Evolutionary conservation across 2,113 vertebrate species (phyloP).

Genomic region (Odocoileus virginianus): DNA sequence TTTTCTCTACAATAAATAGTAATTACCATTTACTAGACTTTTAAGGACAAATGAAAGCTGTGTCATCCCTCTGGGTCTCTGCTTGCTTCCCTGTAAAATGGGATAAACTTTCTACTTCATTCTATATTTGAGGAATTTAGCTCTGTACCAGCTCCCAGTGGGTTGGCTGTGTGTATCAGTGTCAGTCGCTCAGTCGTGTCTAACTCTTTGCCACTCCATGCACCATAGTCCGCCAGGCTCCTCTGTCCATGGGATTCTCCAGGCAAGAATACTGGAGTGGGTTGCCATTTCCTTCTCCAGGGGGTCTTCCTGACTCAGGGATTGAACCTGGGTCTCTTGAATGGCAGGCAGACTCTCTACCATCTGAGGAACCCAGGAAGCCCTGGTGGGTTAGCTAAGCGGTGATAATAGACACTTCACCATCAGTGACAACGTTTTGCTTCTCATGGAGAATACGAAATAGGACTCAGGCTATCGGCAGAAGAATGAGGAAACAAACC

Average conservation of each 20-base stretch:
- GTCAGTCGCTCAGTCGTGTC: neutral
- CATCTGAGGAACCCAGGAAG: neutral
- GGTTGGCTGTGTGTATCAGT: neutral
- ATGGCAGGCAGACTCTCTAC: neutral
- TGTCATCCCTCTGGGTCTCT: neutral
- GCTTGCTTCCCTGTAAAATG: neutral
- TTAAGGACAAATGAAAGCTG: neutral
- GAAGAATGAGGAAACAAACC: too few species aligned
- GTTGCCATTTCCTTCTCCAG: neutral
- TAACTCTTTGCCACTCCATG: neutral
- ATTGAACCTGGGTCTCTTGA: neutral
- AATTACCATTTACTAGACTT: neutral
- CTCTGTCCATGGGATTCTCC: neutral
- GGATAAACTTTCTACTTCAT: neutral
- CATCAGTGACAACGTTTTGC: neutral
- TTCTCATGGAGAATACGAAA: neutral
- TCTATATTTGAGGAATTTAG: neutral
- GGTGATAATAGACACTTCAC: neutral
- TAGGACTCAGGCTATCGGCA: neutral
- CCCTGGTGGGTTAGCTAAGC: neutral
- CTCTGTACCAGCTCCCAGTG: neutral
- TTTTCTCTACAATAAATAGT: neutral
- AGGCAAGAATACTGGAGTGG: neutral
- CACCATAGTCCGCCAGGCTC: neutral
- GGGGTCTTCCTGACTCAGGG: neutral